Conservation (phyloP, 2,113 vertebrate species). For the Odontesthes bonariensis region DNA sequence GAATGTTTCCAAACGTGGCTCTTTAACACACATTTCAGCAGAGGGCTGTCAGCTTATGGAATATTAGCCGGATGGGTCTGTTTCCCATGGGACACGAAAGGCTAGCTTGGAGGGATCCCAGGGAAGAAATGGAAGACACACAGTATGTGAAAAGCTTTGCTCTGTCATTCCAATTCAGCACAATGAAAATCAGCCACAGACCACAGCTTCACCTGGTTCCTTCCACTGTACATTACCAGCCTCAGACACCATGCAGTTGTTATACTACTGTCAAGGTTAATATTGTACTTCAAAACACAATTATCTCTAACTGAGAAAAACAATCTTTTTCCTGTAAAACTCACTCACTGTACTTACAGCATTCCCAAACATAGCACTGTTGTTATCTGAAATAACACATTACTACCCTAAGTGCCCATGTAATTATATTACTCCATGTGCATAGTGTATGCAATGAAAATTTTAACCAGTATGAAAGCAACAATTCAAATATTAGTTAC, state of each 20-base stretch:
- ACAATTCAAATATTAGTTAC: background rate
- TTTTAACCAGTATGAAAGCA: background rate
- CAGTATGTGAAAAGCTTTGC: conserved; percentile 79
- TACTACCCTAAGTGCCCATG: background rate
- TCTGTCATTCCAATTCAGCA: conserved; percentile 78
- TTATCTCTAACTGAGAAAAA: conserved; percentile 47
- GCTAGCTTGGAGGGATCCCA: conserved; percentile 76
- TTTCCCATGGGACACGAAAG: conserved; percentile 75
- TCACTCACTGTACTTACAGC: conserved; percentile 27
- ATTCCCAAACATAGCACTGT: background rate
- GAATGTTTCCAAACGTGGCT: conserved; percentile 75
- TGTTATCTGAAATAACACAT: conserved; percentile 8
- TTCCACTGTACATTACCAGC: conserved; percentile 33
- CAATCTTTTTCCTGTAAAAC: conserved; percentile 33
- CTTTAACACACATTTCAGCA: conserved; percentile 78
- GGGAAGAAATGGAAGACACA: conserved; percentile 78
- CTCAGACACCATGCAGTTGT: conserved; percentile 49
- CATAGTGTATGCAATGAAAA: background rate
- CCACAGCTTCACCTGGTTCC: conserved; percentile 64
- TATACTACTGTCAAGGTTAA: conserved; percentile 43
- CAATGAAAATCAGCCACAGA: conserved; percentile 74
- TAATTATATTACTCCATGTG: conserved; percentile 1
- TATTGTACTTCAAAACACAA: conserved; percentile 43
- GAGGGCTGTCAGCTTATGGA: conserved; percentile 77
- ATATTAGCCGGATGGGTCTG: conserved; percentile 77